Evolutionary conservation across 2,113 vertebrate species (phyloP).

Genomic region (Puffinus mauretanicus): DNA sequence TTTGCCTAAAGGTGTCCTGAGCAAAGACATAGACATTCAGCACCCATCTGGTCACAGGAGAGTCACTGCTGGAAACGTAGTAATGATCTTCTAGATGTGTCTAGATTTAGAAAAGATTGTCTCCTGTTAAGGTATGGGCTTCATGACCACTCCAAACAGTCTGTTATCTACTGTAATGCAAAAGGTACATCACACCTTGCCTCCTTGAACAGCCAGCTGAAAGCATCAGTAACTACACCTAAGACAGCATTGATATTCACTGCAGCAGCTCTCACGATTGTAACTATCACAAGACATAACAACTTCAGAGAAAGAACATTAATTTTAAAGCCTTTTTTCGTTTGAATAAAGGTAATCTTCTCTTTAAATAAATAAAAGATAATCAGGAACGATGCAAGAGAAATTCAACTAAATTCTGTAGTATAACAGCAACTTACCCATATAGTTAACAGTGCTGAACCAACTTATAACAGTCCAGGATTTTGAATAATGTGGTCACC

Average conservation of each 20-base stretch:
- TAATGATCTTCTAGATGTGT: not conserved
- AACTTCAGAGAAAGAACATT: not conserved
- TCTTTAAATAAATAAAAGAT: not conserved
- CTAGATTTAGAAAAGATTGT: not conserved
- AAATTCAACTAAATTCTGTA: not conserved
- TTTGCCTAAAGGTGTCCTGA: not conserved
- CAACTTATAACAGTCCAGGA: not conserved
- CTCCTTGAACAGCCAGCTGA: not conserved
- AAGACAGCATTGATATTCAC: not conserved
- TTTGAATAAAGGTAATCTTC: not conserved
- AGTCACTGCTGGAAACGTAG: not conserved
- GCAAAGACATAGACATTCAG: not conserved
- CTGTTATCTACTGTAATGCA: not conserved
- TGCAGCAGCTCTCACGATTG: rapidly evolving
- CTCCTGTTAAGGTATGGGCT: not conserved
- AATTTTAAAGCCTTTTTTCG: not conserved
- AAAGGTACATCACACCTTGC: not conserved
- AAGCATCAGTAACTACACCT: not conserved
- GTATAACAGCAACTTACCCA: not conserved
- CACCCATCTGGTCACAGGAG: not conserved
- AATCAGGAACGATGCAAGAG: not conserved
- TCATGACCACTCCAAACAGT: not conserved
- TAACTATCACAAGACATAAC: not conserved
- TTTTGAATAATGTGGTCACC: not conserved
- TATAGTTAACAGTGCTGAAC: not conserved